Evolutionary conservation across 1,140 invertebrate species (phyloP).

Genomic region (Nephotettix cincticeps): DNA sequence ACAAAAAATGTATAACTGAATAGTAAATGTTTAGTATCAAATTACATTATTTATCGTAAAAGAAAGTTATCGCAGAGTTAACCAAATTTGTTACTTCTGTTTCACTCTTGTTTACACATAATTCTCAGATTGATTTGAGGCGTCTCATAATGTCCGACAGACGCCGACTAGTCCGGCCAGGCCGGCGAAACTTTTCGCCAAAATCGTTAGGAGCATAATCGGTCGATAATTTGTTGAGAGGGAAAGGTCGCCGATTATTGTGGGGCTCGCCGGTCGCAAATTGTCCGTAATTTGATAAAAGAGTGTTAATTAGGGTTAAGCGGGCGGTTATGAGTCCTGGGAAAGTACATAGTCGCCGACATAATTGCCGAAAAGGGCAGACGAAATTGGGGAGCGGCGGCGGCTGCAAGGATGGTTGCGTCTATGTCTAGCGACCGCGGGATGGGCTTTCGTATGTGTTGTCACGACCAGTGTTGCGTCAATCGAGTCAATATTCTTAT

Average conservation of each 20-base stretch:
- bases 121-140: too few relatives aligned
- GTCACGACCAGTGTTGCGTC: too few relatives aligned
- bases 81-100: too few relatives aligned
- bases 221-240: constrained; percentile 13
- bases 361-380: constrained; percentile 18
- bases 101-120: too few relatives aligned
- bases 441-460: too few relatives aligned
- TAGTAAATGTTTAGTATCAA: too few relatives aligned
- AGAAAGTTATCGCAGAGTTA: too few relatives aligned
- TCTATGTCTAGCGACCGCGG: neutral
- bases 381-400: neutral
- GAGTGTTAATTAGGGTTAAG: constrained; percentile 17
- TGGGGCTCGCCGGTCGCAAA: neutral
- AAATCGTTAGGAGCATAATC: neutral
- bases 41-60: too few relatives aligned
- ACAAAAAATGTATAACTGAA: too few relatives aligned
- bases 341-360: constrained; percentile 6
- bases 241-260: constrained; percentile 12
- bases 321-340: constrained; percentile 4
- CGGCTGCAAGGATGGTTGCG: neutral
- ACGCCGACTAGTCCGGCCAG: too few relatives aligned
- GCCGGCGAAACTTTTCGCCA: neutral
- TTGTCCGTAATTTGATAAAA: constrained; percentile 12
- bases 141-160: too few relatives aligned
- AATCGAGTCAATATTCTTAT: too few relatives aligned